phyloP scores from a whole-genome alignment of 2,113 vertebrate genomes.

The Benitochromis conjunctus region DNA sequence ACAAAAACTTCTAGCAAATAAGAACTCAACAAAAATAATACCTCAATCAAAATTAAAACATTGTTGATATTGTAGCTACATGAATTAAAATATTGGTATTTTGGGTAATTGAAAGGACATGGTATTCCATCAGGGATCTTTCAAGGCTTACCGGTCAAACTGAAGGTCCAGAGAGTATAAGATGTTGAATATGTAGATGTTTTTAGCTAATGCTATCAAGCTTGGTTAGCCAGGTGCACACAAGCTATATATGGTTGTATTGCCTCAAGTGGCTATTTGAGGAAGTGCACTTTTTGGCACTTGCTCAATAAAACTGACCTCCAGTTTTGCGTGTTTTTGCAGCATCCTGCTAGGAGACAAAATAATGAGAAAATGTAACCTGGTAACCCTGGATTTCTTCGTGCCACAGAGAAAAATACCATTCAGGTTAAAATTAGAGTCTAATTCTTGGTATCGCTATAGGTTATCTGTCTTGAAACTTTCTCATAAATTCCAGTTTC shows the following conservation, averaged over 20 bases:
- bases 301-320: neutral
- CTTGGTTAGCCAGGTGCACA: neutral
- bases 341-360: neutral
- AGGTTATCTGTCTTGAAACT: constrained; percentile 43
- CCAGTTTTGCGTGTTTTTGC: neutral
- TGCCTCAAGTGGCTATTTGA: neutral
- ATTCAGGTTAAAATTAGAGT: constrained; percentile 40
- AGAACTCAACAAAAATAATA: neutral
- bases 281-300: neutral
- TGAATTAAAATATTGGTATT: neutral
- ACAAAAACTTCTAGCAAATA: neutral
- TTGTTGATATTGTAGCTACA: neutral
- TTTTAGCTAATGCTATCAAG: neutral
- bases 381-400: neutral
- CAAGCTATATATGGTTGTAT: neutral
- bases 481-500: constrained; percentile 55
- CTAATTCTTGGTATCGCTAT: neutral
- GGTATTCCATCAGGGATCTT: neutral
- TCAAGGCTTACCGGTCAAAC: neutral
- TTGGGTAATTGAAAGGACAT: neutral
- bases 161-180: neutral
- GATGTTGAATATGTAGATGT: neutral
- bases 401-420: constrained; percentile 7
- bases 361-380: neutral
- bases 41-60: neutral